Evolutionary conservation across 2,888 invertebrate genomes (phyloP).

Genomic region (Tachina fera): DNA sequence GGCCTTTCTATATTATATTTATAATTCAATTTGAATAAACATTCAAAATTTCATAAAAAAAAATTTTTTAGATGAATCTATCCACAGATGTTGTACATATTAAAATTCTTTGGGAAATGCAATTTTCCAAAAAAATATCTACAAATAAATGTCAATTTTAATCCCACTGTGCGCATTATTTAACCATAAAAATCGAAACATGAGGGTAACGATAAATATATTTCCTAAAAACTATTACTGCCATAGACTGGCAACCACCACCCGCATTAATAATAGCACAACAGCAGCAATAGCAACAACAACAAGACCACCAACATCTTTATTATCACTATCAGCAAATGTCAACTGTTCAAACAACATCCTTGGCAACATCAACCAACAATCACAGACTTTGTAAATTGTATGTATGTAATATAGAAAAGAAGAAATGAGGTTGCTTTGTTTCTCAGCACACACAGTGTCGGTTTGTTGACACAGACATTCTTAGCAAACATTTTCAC

Average conservation of each 20-base stretch:
- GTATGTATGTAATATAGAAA: too few species aligned
- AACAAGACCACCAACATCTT: background rate
- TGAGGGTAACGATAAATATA: slow-evolving; percentile 4
- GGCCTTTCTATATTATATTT: too few species aligned
- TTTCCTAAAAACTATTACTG: background rate
- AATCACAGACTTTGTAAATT: slow-evolving; percentile 4
- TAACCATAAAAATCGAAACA: background rate
- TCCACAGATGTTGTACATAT: too few species aligned
- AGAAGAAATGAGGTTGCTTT: background rate
- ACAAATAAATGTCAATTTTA: too few species aligned
- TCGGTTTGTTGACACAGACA: background rate
- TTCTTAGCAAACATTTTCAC: background rate
- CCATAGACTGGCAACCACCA: too few species aligned
- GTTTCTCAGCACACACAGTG: background rate
- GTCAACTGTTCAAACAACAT: slow-evolving; percentile 35
- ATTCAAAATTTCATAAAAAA: too few species aligned
- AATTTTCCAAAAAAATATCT: too few species aligned
- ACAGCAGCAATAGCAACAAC: background rate
- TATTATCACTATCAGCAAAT: slow-evolving; percentile 23
- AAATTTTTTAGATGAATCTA: too few species aligned
- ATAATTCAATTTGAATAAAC: too few species aligned
- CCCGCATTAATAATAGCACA: slow-evolving; percentile 16
- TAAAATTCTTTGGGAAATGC: too few species aligned
- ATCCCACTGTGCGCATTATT: too few species aligned
- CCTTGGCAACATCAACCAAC: slow-evolving; percentile 28